Evolutionary conservation across 2,797 vertebrate genomes (phyloP), one percentile per base, ranked within the genome.

Genomic region (Sebastiscus tertius): DNA sequence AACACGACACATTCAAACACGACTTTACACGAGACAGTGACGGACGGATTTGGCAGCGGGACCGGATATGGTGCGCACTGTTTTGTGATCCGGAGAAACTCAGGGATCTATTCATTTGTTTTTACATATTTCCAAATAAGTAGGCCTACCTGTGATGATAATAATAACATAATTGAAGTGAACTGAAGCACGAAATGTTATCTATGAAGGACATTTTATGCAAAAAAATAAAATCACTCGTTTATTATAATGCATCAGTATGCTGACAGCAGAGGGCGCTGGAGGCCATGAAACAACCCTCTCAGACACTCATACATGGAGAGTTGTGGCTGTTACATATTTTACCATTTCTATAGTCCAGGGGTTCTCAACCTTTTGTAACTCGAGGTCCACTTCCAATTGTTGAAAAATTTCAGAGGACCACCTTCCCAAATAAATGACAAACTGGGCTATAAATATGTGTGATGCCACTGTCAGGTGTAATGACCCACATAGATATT

Each of bases 31-130:
- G 33, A 42, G 20, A 2, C 3, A 7, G 1, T 1, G 36, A 60
- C 75, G 93, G 91, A 87, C 31, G 2, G 10, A n/a, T 88, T 92
- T 88, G 4, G 0, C 3, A 36, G 89, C 0, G 66, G 93, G 86
- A 94, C 93, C 87, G 89, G 89, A 91, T 49, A 2, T 91, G 68
- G 65, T 79, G 24, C 75, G 13, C 4, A 39, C 49, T 7, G 26
- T 65, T 79, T 62, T 39, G 18, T 0, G 2, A 8, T 14, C 76
- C 84, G 20, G 73, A 14, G 18, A 14, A 76, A 54, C 49, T 20
- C 11, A 11, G 6, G 1, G 13, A 18, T 56, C 52, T 22, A 6
- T 14, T 36, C 63, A 5, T 36, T 62, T 36, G 11, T 24, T 52
- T 61, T 26, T 34, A 20, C 4, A 10, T 55, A 22, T 31, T 58